Base-by-base conservation (phyloP, 1,140 invertebrate species). In the Drosophila pruinosa region DNA sequence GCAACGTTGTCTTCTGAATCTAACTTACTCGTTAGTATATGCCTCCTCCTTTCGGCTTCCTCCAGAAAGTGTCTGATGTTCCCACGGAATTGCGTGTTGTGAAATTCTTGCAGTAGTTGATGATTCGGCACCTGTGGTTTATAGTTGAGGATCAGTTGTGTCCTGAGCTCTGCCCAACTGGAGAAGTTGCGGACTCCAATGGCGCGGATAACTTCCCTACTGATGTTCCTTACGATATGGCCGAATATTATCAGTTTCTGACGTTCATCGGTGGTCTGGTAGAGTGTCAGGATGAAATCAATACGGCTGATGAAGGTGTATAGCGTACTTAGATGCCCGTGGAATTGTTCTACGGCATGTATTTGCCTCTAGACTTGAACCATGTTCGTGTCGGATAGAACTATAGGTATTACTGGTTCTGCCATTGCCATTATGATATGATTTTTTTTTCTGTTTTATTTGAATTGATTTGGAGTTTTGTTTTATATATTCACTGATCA, bases 291-390 rank as follows among this genome's bases (percentile, higher is more conserved):
- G n/a, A n/a, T n/a, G n/a, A n/a, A n/a, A n/a, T n/a, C n/a, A n/a
- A n/a, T n/a, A n/a, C n/a, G n/a, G n/a, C n/a, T n/a, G n/a, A n/a
- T n/a, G n/a, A n/a, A n/a, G n/a, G n/a, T n/a, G n/a, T n/a, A n/a
- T n/a, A n/a, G n/a, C n/a, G n/a, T n/a, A n/a, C n/a, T n/a, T n/a
- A n/a, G n/a, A n/a, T n/a, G n/a, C n/a, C n/a, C n/a, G 2, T 3
- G 38, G 7, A 41, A 45, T 45, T 45, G 41, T 45, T 21, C 39
- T 38, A 38, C 36, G 36, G 36, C n/a, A 38, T 38, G 36, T 38
- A 38, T 43, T 21, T 43, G 39, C 8, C 17, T 43, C 39, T 43
- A 4, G 39, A 43, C 19, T 43, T 43, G 15, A 38, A 38, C 36
- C 36, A 38, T 38, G 36, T 38, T 38, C n/a, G 12, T 6, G 15